Evolutionary conservation across 2,797 vertebrate species (phyloP), one percentile per base, ranked within the genome.

Genomic region (Jordanella pulchra): DNA sequence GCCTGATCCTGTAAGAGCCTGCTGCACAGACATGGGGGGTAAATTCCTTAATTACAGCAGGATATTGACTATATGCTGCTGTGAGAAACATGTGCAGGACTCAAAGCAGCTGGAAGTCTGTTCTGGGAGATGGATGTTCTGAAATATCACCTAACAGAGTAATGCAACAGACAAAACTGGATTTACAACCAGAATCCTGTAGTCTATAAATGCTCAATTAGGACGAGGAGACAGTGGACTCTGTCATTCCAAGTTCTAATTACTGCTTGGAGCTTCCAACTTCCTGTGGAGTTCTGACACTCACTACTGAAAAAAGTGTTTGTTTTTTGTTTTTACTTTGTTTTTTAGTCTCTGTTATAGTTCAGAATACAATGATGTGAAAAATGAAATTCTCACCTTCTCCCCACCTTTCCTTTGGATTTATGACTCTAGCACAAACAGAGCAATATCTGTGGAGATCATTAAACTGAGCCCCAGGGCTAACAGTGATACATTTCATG

Each of bases 391-490:
- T 66, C 17, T 74, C 71, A 56, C 68, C 58, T 71, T 72, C 54
- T 55, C 71, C 3, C 10, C 60, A 3, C 39, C 51, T 56, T 53
- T 64, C 18, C 48, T 48, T 56, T 35, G 1, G 42, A 63, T 45
- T 25, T 39, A 3, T 27, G 27, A 18, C 30, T 18, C 27, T 23
- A 47, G 51, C 75, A 69, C 67, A 45, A 14, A 18, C 47, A 58
- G 35, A 39, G 51, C 71, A 56, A 65, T 39, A 66, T 75, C 35
- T 2, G 30, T 39, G 23, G 17, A 35, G 53, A 55, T 77, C 75
- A 39, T 76, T 77, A 78, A 77, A 58, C 23, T n/a, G 7, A 77
- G 72, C 72, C 71, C 23, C 79, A 50, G 79, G 69, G 70, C 32
- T 72, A 1, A 0, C 54, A 53, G 6, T 21, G 9, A 39, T 21